Evolutionary conservation across 2,888 invertebrate genomes (phyloP).

Genomic region (Reticulitermes lucifugus): DNA sequence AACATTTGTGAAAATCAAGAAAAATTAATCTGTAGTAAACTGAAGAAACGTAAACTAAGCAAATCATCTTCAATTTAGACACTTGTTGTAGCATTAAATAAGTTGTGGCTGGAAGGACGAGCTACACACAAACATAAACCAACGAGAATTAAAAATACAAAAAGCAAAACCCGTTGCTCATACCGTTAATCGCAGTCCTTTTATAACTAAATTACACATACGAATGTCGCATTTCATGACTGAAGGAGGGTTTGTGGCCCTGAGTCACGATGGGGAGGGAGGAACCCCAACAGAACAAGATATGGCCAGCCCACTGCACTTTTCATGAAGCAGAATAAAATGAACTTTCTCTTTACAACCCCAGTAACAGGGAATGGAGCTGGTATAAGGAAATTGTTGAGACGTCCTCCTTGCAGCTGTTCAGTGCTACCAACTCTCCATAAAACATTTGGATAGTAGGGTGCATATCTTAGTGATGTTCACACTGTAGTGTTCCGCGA

Average conservation of each 20-base stretch:
- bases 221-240: no score
- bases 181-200: no score
- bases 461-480: no score
- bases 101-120: background rate
- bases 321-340: background rate
- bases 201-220: no score
- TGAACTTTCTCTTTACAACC: slow-evolving; percentile 8
- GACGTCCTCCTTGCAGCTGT: background rate
- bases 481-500: no score
- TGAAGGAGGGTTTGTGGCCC: no score
- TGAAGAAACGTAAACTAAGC: no score
- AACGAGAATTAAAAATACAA: background rate
- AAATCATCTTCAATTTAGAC: no score
- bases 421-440: background rate
- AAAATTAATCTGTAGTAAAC: no score
- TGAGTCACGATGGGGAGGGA: background rate
- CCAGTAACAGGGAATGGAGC: background rate
- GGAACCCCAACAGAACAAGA: background rate
- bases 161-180: background rate
- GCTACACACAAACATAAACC: background rate
- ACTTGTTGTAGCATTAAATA: background rate
- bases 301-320: background rate
- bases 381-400: slow-evolving; percentile 4
- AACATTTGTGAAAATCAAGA: no score
- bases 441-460: background rate